Base-by-base conservation (phyloP, 2,113 vertebrate species). In the Mystacornis crossleyi region DNA sequence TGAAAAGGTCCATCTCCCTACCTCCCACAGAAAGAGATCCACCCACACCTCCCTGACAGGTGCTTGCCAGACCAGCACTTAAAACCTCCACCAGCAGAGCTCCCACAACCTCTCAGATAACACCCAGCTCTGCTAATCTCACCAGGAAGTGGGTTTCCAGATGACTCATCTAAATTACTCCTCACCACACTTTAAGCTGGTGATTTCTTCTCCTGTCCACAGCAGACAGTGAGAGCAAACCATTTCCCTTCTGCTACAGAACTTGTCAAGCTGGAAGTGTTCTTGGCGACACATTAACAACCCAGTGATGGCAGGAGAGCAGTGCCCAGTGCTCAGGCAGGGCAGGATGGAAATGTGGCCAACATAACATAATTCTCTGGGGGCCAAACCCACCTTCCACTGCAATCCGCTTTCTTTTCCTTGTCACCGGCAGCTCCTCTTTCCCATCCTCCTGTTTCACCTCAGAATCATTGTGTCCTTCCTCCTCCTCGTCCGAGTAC, bases 401-500 rank as follows among this genome's bases (percentile, higher is more conserved):
- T 9, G 98, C 65, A 26, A 95, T 98, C 64, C 98, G 95, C 43
- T 98, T 98, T 71, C 98, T 97, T 61, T 98, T 98, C 79, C 98
- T 96, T 4, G 98, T 98, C 72, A 98, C 93, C 1, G 98, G 98
- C 55, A 98, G 95, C 38, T 98, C 98, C 54, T 98, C 99, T 92
- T 99, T 99, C 81, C 93, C 98, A 9, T 97, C 96, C 47, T 98
- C 98, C 51, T 97, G 98, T n/a, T 98, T 98, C 45, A 78, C 98
- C 48, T 98, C 98, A 9, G 89, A 83, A 34, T 97, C 98, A 5
- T 97, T 98, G 77, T 98, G 98, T 42, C 98, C 98, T 34, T 99
- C 99, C 18, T 99, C 99, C 10, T 99, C 99, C 14, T 99, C 99
- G 3, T 99, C 99, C 0, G 99, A 99, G 86, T 99, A 99, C 69